Percentiles rank a stretch among this genome's conserved stretches.
Conservation (phyloP, 2,888 invertebrate genomes). For the Caenorhabditis plicata region DNA sequence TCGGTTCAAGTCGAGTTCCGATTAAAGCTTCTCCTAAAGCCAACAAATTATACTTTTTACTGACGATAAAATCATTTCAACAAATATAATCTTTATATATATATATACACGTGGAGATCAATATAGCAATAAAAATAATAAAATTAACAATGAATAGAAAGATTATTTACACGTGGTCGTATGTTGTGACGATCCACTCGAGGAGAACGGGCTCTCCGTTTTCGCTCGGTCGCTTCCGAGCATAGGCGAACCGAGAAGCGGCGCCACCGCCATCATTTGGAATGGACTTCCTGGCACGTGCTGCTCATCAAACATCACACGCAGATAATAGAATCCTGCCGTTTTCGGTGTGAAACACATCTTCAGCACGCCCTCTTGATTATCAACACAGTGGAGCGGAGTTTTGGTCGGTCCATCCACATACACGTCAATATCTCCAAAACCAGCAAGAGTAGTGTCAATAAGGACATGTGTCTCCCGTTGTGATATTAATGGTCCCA, state of each 20-base stretch:
- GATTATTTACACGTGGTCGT: too few species aligned
- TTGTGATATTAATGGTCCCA: slow-evolving; percentile 49
- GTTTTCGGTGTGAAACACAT: slow-evolving; percentile 95
- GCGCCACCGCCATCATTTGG: slow-evolving; percentile 42
- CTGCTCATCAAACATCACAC: slow-evolving; percentile 76
- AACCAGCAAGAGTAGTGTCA: slow-evolving; percentile 52
- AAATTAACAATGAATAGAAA: not conserved
- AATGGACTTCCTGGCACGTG: slow-evolving; percentile 52
- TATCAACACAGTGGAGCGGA: slow-evolving; percentile 84
- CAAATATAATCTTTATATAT: not conserved
- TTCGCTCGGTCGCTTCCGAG: slow-evolving; percentile 28
- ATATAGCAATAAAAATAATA: slow-evolving; percentile 2
- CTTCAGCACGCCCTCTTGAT: slow-evolving; percentile 88
- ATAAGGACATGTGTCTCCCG: slow-evolving; percentile 44
- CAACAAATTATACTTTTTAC: too few species aligned
- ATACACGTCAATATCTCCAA: slow-evolving; percentile 57
- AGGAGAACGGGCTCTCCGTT: slow-evolving; percentile 43
- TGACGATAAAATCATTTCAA: not conserved
- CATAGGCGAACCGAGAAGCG: slow-evolving; percentile 11
- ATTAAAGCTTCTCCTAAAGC: slow-evolving; percentile 13
- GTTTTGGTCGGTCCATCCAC: slow-evolving; percentile 78
- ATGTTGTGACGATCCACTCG: slow-evolving; percentile 38
- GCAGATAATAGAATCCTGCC: slow-evolving; percentile 94
- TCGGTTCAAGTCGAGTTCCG: slow-evolving; percentile 19
- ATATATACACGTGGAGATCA: not conserved